These are phyloP conservation scores for Ectemnius continuus DNA, from an alignment of 2,888 invertebrate genomes.

Conservation along the genomic window DNA sequence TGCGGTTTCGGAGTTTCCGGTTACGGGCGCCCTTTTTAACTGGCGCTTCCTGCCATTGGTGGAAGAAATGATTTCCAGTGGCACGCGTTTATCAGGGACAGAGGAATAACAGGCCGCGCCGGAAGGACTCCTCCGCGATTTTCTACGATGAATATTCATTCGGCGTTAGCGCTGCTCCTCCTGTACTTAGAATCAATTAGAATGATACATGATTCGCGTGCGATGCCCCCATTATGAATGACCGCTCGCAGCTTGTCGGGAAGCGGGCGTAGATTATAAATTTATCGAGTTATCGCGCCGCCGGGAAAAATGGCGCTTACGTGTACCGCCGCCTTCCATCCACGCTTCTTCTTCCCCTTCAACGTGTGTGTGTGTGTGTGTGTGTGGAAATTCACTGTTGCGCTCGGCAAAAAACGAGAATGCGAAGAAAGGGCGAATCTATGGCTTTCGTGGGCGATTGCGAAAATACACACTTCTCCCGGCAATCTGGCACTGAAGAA, in stretches of 20 bases:
- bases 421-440: too few relatives aligned
- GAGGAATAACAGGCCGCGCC: slow-evolving; percentile 60
- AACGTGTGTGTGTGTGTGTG: too few relatives aligned
- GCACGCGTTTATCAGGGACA: slow-evolving; percentile 66
- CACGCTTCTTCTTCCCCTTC: too few relatives aligned
- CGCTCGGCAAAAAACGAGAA: background rate
- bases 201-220: slow-evolving; percentile 72
- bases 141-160: slow-evolving; percentile 72
- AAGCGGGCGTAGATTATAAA: slow-evolving; percentile 57
- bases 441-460: too few relatives aligned
- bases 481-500: too few relatives aligned
- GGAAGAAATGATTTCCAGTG: slow-evolving; percentile 67
- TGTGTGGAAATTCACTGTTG: background rate
- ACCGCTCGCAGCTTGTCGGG: slow-evolving; percentile 50
- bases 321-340: slow-evolving; percentile 8
- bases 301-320: slow-evolving; percentile 42
- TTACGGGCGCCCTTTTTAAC: slow-evolving; percentile 52
- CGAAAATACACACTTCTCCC: too few relatives aligned
- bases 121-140: slow-evolving; percentile 68
- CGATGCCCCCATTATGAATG: slow-evolving; percentile 65
- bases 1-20: slow-evolving; percentile 45
- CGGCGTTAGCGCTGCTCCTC: slow-evolving; percentile 55
- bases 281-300: slow-evolving; percentile 59
- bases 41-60: slow-evolving; percentile 57
- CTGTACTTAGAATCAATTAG: slow-evolving; percentile 72